Conservation (phyloP, 2,888 invertebrate genomes). For the Hofmannophila pseudospretella region DNA sequence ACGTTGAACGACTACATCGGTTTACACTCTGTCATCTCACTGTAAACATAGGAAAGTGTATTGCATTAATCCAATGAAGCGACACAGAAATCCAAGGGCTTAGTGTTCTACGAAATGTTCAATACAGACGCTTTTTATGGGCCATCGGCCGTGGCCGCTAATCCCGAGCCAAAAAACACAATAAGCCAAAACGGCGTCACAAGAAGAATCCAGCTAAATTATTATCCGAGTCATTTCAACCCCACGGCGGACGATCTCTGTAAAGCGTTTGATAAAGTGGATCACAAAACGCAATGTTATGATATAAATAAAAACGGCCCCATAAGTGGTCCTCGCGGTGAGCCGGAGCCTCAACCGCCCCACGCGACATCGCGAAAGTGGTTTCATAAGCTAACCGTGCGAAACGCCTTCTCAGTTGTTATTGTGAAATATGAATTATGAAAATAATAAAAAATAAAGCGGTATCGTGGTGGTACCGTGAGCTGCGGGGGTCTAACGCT, state of each 20-base stretch:
- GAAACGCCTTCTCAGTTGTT: slow-evolving; percentile 75
- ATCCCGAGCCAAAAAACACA: slow-evolving; percentile 69
- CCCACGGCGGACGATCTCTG: slow-evolving; percentile 61
- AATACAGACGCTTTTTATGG: slow-evolving; percentile 55
- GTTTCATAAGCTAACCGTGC: slow-evolving; percentile 74
- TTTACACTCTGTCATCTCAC: too few relatives aligned
- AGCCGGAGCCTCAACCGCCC: slow-evolving; percentile 43
- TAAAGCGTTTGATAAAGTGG: slow-evolving; percentile 75
- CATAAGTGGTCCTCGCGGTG: slow-evolving; percentile 71
- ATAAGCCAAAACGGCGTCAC: slow-evolving; percentile 57
- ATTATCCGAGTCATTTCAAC: slow-evolving; percentile 66
- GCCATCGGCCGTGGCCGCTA: slow-evolving; percentile 50
- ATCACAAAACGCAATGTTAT: slow-evolving; percentile 67
- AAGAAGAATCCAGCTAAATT: slow-evolving; percentile 58
- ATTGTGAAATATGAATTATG: slow-evolving; percentile 77
- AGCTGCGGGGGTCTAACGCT: slow-evolving; percentile 61
- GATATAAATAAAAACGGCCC: slow-evolving; percentile 70
- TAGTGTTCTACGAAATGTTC: slow-evolving; percentile 37
- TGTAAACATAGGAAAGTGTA: not conserved
- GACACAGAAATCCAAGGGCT: slow-evolving; percentile 32
- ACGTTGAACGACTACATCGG: too few relatives aligned
- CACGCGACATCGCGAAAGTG: slow-evolving; percentile 45
- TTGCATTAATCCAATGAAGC: not conserved
- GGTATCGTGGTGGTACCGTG: slow-evolving; percentile 23
- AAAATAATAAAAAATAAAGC: slow-evolving; percentile 76